Base-by-base conservation (phyloP, 2,888 invertebrate genomes). In the Rhimphoctona megacephalus region DNA sequence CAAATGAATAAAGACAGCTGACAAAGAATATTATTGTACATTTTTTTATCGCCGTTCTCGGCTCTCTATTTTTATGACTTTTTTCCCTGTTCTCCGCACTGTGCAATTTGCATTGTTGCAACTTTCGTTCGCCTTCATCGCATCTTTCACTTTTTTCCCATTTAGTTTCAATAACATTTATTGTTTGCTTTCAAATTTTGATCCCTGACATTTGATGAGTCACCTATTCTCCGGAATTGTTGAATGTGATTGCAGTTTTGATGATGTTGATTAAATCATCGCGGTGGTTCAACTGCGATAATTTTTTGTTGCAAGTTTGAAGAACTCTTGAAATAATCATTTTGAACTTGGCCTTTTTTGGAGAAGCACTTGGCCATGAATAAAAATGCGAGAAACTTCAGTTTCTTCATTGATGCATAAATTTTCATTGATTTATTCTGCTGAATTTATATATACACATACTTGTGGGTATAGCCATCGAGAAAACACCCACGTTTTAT, bases 401-500 rank as follows among this genome's bases (percentile, higher is more conserved):
- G 64, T 33, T 46, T 77, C 66, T 64, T 66, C 64, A 49, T 77
- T 33, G 11, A 14, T 66, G 9, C 36, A 67, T 52, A 67, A 36
- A 52, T 17, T 52, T 22, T 9, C 39, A 52, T 9, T 52, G 7
- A 17, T 39, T 22, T 36, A 52, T 67, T 52, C 67, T 78, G 52
- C 36, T 64, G 19, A 30, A 39, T 39, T 39, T 17, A 36, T 66
- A n/a, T 25, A 49, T 19, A 7, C 52, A 46, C 30, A 3, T 25
- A 30, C 17, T 8, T 73, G 43, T n/a, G 9, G 22, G 33, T 17
- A 52, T 39, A 30, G 5, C 25, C 52, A 52, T 67, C 52, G 66
- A 74, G 43, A 54, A 43, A 67, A 81, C 52, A 74, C 74, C 66
- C 67, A 43, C 66, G 67, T 67, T 54, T 67, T 74, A 33, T 57